Evolutionary conservation across 2,797 vertebrate species (phyloP).

Genomic region (Mormyrops attenuatus): DNA sequence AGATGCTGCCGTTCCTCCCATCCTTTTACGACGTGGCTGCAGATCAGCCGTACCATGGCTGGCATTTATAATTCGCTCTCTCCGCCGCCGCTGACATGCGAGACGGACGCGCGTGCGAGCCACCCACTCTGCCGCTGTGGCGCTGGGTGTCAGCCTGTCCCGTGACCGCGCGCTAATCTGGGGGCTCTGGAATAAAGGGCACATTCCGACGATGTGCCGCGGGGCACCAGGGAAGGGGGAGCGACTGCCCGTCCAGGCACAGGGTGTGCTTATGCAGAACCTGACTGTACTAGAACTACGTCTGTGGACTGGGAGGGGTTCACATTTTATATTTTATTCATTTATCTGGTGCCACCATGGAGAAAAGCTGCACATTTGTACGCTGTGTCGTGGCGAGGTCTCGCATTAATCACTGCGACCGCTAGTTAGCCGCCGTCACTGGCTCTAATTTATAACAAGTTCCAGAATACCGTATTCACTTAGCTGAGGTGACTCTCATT

Average conservation of each 20-base stretch:
- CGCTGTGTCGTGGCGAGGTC: not conserved
- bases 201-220: not conserved
- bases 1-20: not conserved
- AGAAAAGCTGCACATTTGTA: not conserved
- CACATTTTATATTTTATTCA: not conserved
- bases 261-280: not conserved
- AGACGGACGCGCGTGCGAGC: not conserved
- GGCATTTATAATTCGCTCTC: not conserved
- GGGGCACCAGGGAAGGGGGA: not conserved
- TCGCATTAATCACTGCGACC: not conserved
- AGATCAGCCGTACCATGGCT: not conserved
- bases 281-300: not conserved
- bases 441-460: not conserved
- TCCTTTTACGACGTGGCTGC: not conserved
- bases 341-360: not conserved
- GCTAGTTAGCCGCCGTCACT: not conserved
- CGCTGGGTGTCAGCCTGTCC: not conserved
- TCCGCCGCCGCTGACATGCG: not conserved
- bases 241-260: not conserved
- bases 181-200: not conserved
- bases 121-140: not conserved
- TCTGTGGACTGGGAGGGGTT: not conserved
- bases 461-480: not conserved
- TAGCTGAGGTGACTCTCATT: not conserved
- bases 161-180: not conserved